Conservation (phyloP, 2,113 vertebrate species). For the Odontesthes bonariensis region DNA sequence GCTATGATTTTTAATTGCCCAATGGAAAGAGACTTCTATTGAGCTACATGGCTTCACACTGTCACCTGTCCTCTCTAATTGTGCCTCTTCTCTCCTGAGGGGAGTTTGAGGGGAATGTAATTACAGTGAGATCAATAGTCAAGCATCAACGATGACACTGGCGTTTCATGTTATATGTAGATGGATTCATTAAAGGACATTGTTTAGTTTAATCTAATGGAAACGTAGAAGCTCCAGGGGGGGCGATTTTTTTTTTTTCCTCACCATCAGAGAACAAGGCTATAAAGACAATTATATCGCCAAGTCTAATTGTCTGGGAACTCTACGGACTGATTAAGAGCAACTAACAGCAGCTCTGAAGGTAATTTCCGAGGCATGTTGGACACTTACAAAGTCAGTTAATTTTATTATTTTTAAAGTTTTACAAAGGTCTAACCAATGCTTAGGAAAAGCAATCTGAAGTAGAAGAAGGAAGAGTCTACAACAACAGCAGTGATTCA, state of each 20-base stretch:
- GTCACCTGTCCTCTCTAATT: slow-evolving; percentile 75
- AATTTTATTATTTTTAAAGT: slow-evolving; percentile 34
- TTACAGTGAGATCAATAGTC: slow-evolving; percentile 72
- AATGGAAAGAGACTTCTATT: slow-evolving; percentile 63
- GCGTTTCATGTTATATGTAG: slow-evolving; percentile 69
- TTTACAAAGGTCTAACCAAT: slow-evolving; percentile 7
- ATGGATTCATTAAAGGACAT: slow-evolving; percentile 68
- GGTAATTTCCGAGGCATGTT: slow-evolving; percentile 21
- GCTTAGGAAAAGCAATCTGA: not conserved
- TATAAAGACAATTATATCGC: slow-evolving; percentile 58
- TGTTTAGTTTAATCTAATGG: slow-evolving; percentile 68
- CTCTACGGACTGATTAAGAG: slow-evolving; percentile 58
- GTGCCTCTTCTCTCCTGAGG: slow-evolving; percentile 46
- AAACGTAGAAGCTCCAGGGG: slow-evolving; percentile 22
- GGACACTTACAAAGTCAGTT: slow-evolving; percentile 39
- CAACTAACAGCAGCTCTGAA: slow-evolving; percentile 32
- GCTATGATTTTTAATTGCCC: slow-evolving; percentile 75
- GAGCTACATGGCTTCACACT: slow-evolving; percentile 51
- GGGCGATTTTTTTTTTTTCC: slow-evolving; percentile 26
- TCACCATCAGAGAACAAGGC: slow-evolving; percentile 39
- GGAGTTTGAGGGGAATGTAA: slow-evolving; percentile 63
- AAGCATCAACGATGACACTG: slow-evolving; percentile 46
- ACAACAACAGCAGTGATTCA: not conserved
- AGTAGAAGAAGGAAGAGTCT: not conserved
- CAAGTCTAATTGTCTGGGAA: slow-evolving; percentile 61